Evolutionary conservation across 2,888 invertebrate genomes (phyloP).

Genomic region (Tetropium fuscum): DNA sequence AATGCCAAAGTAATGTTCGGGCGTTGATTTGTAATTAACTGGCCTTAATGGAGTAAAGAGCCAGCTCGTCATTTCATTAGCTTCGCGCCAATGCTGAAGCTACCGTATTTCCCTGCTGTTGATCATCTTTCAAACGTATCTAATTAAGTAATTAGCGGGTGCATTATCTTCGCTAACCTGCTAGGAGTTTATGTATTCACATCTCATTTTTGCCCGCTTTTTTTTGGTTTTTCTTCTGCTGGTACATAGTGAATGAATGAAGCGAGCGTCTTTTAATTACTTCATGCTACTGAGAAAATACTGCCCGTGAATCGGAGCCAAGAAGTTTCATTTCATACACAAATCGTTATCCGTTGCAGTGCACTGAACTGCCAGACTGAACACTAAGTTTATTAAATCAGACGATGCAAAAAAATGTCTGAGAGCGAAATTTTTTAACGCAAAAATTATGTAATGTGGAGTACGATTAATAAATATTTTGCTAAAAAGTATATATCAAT

Average conservation of each 20-base stretch:
- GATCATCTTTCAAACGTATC: conserved; percentile 60
- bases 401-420: too few relatives aligned
- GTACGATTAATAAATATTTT: too few relatives aligned
- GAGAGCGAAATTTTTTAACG: too few relatives aligned
- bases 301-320: too few relatives aligned
- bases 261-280: conserved; percentile 45
- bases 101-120: conserved; percentile 47
- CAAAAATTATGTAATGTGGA: too few relatives aligned
- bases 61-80: conserved; percentile 57
- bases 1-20: conserved; percentile 40
- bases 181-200: conserved; percentile 36
- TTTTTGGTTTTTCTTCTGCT: conserved; percentile 28
- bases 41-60: conserved; percentile 55
- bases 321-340: too few relatives aligned
- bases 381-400: too few relatives aligned
- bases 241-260: conserved; percentile 39
- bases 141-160: conserved; percentile 61
- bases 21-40: conserved; percentile 63
- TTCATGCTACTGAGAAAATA: too few relatives aligned
- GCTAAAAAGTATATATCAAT: too few relatives aligned
- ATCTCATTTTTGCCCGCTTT: conserved; percentile 30
- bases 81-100: conserved; percentile 40
- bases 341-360: too few relatives aligned
- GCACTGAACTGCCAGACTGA: too few relatives aligned
- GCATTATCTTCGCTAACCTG: conserved; percentile 43